Evolutionary conservation across 2,888 invertebrate species (phyloP).

Genomic region (Folsomia candida): DNA sequence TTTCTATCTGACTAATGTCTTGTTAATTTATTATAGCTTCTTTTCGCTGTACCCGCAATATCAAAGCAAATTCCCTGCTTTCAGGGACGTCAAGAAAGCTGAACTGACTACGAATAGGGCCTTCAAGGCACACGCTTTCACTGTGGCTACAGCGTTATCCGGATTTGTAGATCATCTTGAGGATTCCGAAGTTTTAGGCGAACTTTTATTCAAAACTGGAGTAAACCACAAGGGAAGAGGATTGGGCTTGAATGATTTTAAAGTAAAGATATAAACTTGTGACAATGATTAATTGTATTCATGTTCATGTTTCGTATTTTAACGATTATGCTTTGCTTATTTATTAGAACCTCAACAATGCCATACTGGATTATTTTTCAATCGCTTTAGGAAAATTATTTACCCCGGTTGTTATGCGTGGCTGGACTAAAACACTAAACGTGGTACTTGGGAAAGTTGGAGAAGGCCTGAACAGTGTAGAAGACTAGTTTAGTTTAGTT

Average conservation of each 20-base stretch:
- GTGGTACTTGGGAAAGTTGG: constrained; percentile 22
- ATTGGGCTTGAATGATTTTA: constrained; percentile 39
- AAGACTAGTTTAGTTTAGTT: not conserved
- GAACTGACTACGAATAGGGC: constrained; percentile 56
- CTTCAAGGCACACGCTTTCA: constrained; percentile 60
- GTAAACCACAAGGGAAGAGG: constrained; percentile 53
- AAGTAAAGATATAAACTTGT: constrained; percentile 29
- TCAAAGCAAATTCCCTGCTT: constrained; percentile 57
- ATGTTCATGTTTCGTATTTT: not conserved
- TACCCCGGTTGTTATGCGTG: constrained; percentile 13
- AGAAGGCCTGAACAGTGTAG: constrained; percentile 13
- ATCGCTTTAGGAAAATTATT: constrained; percentile 14
- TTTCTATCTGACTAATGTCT: not conserved
- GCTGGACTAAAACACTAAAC: constrained; percentile 14
- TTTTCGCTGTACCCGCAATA: constrained; percentile 58
- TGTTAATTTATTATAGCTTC: constrained; percentile 54
- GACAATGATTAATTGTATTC: not conserved
- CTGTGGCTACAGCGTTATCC: constrained; percentile 57
- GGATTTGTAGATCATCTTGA: constrained; percentile 58
- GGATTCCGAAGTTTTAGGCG: constrained; percentile 56
- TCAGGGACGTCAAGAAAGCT: constrained; percentile 56
- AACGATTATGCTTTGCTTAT: not conserved
- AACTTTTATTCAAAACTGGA: constrained; percentile 58
- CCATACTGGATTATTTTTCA: constrained; percentile 23
- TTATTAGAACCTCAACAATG: constrained; percentile 20